Evolutionary conservation across 2,888 invertebrate species (phyloP).

Genomic region (Cosmorhoe ocellata): DNA sequence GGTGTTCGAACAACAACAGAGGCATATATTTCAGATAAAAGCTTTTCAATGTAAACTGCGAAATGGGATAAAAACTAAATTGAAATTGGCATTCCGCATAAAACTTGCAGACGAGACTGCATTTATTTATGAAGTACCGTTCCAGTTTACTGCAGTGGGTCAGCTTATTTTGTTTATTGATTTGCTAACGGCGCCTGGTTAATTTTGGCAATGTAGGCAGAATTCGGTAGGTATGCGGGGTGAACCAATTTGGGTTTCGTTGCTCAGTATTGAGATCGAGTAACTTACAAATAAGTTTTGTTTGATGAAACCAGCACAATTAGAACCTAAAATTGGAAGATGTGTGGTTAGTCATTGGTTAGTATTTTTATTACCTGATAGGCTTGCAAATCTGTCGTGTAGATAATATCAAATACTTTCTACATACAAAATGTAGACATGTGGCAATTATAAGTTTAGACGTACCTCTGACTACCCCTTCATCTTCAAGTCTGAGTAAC

Average conservation of each 20-base stretch:
- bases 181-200: slow-evolving; percentile 65
- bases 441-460: too few relatives aligned
- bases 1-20: slow-evolving; percentile 9
- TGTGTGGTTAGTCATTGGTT: too few relatives aligned
- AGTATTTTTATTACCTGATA: too few relatives aligned
- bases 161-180: slow-evolving; percentile 75
- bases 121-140: slow-evolving; percentile 70
- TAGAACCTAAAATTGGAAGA: too few relatives aligned
- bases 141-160: slow-evolving; percentile 71
- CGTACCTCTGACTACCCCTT: too few relatives aligned
- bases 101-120: slow-evolving; percentile 60
- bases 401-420: too few relatives aligned
- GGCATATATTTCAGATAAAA: slow-evolving; percentile 29
- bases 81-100: slow-evolving; percentile 60
- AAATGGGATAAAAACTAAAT: slow-evolving; percentile 44
- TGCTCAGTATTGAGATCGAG: not conserved
- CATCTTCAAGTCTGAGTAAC: too few relatives aligned
- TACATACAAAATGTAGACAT: too few relatives aligned
- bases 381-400: too few relatives aligned
- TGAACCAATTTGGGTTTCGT: slow-evolving; percentile 2
- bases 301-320: too few relatives aligned
- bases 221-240: slow-evolving; percentile 4
- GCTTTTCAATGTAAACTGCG: slow-evolving; percentile 28
- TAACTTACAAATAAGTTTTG: too few relatives aligned
- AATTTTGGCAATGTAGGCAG: slow-evolving; percentile 65